Percentiles rank a stretch among this genome's conserved stretches.
phyloP scores from a whole-genome alignment of 2,888 invertebrate species.

The Encarsia formosa region DNA sequence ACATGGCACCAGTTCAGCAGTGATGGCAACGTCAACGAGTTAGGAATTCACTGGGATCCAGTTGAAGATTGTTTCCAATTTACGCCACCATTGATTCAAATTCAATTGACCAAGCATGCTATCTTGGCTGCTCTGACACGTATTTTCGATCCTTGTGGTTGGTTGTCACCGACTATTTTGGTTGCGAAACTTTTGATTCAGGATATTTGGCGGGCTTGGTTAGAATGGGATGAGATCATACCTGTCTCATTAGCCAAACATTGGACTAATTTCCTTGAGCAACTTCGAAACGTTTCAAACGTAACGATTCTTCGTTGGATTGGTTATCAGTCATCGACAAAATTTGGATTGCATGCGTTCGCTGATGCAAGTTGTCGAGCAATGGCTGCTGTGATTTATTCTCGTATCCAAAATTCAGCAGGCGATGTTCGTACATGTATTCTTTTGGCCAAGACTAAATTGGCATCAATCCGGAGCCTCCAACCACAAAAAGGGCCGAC shows the following conservation, averaged over 20 bases:
- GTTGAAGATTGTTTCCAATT: neutral
- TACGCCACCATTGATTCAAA: neutral
- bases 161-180: neutral
- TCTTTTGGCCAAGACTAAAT: neutral
- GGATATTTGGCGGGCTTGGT: conserved; percentile 2
- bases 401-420: neutral
- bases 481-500: neutral
- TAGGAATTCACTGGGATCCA: conserved; percentile 1
- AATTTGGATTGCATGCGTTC: conserved; percentile 1
- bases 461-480: neutral
- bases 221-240: conserved; percentile 2
- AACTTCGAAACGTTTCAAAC: neutral
- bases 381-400: neutral
- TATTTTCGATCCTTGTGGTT: conserved; percentile 7
- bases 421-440: neutral
- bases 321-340: neutral
- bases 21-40: neutral
- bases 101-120: neutral
- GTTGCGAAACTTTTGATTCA: conserved; percentile 2
- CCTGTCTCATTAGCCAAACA: neutral
- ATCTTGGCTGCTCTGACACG: neutral
- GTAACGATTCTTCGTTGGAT: neutral
- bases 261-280: neutral
- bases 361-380: conserved; percentile 3
- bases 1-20: neutral